Evolutionary conservation across 2,888 invertebrate species (phyloP), one percentile per base, ranked within the genome.

Genomic region (Aradus depressus): DNA sequence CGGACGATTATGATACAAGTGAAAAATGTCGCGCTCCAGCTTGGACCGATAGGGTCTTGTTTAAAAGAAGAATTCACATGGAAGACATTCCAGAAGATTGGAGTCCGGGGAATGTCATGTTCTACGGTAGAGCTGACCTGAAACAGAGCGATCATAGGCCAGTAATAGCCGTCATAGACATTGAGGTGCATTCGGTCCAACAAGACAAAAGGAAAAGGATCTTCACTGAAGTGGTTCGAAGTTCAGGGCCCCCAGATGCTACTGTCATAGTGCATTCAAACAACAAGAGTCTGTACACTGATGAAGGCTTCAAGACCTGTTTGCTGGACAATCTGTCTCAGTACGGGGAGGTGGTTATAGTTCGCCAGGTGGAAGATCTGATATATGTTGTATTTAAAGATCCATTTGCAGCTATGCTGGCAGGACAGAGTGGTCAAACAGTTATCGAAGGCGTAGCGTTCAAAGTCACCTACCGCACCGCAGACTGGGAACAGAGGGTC

Each of bases 121-220:
- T 87, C 66, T 98, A 98, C 67, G 91, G 92, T 2, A 74, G 91
- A 59, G 88, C 93, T 4, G 96, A 98, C 68, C 70, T 98, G 52
- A 96, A 95, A 66, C 95, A 95, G 66, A 95, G 95, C 64, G 96
- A 97, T 69, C 96, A 97, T 71, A 77, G 97, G 53, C 97, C 98
- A 2, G 96, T 98, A 1, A 82, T 91, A 60, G 91, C 88, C 0
- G 78, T 92, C 52, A 77, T 96, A 61, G 91, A 93, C 68, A 73
- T 92, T 10, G 90, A 95, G 65, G 81, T 89, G 3, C 75, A 84
- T 59, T 80, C 80, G 64, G 83, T 95, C 1, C 82, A 90, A 64
- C 75, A 79, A 42, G 76, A 79, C 14, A 79, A 80, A 62, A 78
- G 92, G 51, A 79, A 85, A 63, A 72, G 75, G 60, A 83, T 91